These are phyloP conservation scores for Tyria jacobaeae DNA, from an alignment of 2,888 invertebrate genomes.

Conservation along the genomic window DNA sequence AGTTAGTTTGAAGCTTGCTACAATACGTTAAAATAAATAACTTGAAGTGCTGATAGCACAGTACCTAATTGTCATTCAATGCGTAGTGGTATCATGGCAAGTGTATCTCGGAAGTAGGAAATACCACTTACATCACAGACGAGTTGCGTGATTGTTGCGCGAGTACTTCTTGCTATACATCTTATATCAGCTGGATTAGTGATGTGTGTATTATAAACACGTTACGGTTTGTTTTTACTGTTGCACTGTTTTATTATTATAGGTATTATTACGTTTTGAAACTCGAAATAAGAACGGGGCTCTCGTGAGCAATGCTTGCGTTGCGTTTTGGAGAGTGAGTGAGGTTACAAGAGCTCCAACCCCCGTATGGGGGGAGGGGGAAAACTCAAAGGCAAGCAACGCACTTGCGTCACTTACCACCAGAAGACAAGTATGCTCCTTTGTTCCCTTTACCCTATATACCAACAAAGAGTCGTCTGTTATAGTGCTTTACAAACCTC, in stretches of 20 bases:
- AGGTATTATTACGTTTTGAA: neutral
- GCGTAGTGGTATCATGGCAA: conserved; percentile 8
- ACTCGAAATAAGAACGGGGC: neutral
- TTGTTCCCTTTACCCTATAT: too few relatives aligned
- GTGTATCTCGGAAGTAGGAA: conserved; percentile 44
- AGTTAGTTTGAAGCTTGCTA: too few relatives aligned
- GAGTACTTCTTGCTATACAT: conserved; percentile 19
- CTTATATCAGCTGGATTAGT: conserved; percentile 16
- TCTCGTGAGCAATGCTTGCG: too few relatives aligned
- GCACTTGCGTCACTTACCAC: too few relatives aligned
- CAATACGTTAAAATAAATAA: neutral
- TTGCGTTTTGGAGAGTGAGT: too few relatives aligned
- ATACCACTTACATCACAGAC: conserved; percentile 38
- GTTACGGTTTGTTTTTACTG: neutral
- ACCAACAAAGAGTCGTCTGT: too few relatives aligned
- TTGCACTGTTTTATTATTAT: too few relatives aligned
- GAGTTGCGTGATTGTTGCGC: conserved; percentile 41
- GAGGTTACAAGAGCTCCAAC: too few relatives aligned
- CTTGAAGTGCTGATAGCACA: neutral
- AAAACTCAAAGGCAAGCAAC: too few relatives aligned
- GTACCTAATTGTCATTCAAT: conserved; percentile 7
- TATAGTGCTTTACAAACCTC: too few relatives aligned
- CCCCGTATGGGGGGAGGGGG: too few relatives aligned
- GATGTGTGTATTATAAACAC: conserved; percentile 8
- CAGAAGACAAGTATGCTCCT: too few relatives aligned